Evolutionary conservation across 2,113 vertebrate species (phyloP).

Genomic region (Puffinus mauretanicus): DNA sequence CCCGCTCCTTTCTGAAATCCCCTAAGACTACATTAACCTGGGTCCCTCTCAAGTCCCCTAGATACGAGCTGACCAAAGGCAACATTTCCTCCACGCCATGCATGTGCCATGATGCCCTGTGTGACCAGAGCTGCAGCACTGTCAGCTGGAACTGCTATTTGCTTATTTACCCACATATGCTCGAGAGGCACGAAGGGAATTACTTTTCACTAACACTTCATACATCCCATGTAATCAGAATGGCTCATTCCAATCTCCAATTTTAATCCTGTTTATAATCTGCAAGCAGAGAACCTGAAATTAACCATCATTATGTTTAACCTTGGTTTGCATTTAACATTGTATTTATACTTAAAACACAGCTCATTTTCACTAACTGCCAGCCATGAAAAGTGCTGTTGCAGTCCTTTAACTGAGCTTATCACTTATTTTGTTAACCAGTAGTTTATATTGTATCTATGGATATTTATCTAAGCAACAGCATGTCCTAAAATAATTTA

Average conservation of each 20-base stretch:
- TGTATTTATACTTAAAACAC: background rate
- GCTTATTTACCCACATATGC: background rate
- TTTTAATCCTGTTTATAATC: background rate
- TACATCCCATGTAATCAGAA: background rate
- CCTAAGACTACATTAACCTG: background rate
- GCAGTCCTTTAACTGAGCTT: background rate
- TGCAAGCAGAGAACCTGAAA: background rate
- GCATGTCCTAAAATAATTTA: background rate
- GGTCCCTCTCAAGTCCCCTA: background rate
- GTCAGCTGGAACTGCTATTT: background rate
- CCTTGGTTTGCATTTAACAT: background rate
- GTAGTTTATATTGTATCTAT: background rate
- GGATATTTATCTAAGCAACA: background rate
- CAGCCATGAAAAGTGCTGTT: background rate
- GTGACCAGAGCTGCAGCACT: background rate
- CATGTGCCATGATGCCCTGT: accelerated
- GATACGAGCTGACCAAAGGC: background rate
- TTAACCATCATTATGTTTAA: background rate
- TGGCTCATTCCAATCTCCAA: background rate
- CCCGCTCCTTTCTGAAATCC: background rate
- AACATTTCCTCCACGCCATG: accelerated
- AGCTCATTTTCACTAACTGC: background rate
- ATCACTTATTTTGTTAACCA: background rate
- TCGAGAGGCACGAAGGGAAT: background rate
- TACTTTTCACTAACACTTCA: background rate